Percentiles rank a stretch among this genome's conserved stretches.
phyloP scores from a whole-genome alignment of 1,140 invertebrate genomes.

The Coenobita brevimanus region DNA sequence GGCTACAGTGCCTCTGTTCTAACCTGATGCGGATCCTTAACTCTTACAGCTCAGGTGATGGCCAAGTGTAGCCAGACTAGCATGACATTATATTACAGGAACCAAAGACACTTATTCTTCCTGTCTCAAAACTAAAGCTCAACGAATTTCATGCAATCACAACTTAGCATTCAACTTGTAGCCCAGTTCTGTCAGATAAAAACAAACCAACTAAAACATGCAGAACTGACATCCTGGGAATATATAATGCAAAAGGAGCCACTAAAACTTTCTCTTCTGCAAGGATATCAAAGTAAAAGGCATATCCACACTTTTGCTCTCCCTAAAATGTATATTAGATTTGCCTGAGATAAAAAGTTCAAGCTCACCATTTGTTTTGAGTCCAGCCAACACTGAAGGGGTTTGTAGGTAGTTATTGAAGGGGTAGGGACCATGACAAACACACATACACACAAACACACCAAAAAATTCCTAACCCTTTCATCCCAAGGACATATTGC shows the following conservation, averaged over 20 bases:
- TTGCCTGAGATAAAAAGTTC: conserved; percentile 36
- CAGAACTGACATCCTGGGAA: background rate
- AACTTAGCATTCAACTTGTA: no score
- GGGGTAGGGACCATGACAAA: no score
- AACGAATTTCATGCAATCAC: no score
- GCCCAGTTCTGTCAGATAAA: no score
- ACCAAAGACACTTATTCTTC: background rate
- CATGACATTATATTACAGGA: background rate
- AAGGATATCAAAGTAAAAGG: conserved; percentile 18
- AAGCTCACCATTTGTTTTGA: conserved; percentile 36
- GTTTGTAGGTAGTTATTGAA: conserved; percentile 28
- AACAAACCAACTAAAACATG: conserved; percentile 5
- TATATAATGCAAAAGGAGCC: background rate
- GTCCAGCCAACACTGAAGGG: conserved; percentile 42
- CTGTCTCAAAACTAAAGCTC: no score
- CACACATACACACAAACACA: no score
- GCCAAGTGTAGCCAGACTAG: no score
- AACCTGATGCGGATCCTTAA: no score
- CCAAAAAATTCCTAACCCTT: no score
- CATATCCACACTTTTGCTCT: conserved; percentile 15
- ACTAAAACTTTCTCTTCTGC: background rate
- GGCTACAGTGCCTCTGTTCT: no score
- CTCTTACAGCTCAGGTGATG: no score
- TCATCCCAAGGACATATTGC: no score
- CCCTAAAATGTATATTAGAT: conserved; percentile 23